phyloP scores from a whole-genome alignment of 2,113 vertebrate genomes.

The Xyliphius kryptos region DNA sequence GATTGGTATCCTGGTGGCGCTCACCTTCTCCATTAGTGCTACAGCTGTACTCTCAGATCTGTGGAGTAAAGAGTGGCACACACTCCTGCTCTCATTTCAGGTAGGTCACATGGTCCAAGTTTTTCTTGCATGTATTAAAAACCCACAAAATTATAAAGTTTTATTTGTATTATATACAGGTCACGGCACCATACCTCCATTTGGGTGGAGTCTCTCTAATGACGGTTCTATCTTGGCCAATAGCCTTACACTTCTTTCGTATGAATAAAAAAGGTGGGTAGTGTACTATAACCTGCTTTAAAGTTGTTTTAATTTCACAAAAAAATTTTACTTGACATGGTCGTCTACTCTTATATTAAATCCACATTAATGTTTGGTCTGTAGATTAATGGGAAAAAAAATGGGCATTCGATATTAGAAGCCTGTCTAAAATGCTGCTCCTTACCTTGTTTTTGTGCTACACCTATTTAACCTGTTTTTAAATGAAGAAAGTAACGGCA shows the following conservation, averaged over 20 bases:
- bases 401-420: no score
- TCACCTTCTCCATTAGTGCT: conserved; percentile 61
- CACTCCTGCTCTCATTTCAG: conserved; percentile 76
- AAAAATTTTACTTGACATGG: no score
- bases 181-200: conserved; percentile 81
- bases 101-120: conserved; percentile 49
- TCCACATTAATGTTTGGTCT: no score
- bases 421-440: no score
- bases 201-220: conserved; percentile 68
- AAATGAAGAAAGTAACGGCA: no score
- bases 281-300: not conserved
- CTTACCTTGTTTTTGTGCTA: no score
- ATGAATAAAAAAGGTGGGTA: conserved; percentile 71
- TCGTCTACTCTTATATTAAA: no score
- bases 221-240: conserved; percentile 76
- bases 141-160: no score
- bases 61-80: conserved; percentile 74
- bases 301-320: no score
- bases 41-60: conserved; percentile 64
- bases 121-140: not conserved
- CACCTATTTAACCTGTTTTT: no score
- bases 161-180: conserved; percentile 51
- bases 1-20: conserved; percentile 68
- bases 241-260: conserved; percentile 74
- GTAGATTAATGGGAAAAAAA: no score